phyloP scores from a whole-genome alignment of 1,140 invertebrate genomes.

The Brachionus paranguensis region DNA sequence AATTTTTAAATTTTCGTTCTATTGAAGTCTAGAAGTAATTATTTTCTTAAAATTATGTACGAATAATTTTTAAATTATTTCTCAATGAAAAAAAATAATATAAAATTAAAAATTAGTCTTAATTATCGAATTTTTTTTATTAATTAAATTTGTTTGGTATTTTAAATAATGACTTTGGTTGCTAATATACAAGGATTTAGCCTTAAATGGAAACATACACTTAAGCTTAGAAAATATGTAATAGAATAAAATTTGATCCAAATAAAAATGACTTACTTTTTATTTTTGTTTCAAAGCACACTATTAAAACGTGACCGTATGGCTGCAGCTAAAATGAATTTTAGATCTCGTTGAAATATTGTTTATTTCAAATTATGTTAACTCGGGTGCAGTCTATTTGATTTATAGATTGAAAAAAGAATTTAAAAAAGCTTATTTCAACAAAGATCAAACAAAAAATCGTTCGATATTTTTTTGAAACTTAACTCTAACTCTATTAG shows the following conservation, averaged over 20 bases:
- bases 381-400: neutral
- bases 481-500: neutral
- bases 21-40: too few species aligned
- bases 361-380: neutral
- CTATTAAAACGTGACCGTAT: neutral
- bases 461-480: neutral
- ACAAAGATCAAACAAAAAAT: neutral
- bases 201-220: neutral
- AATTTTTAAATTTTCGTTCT: too few species aligned
- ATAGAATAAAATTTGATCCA: neutral
- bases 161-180: neutral
- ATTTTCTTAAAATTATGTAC: too few species aligned
- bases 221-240: neutral
- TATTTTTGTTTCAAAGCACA: neutral
- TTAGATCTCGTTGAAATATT: neutral
- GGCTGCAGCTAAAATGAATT: neutral
- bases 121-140: neutral
- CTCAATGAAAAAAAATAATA: neutral
- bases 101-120: neutral
- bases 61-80: too few species aligned
- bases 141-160: neutral
- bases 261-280: neutral
- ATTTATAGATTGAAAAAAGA: neutral
- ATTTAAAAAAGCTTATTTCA: neutral
- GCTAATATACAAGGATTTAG: neutral